phyloP scores from a whole-genome alignment of 2,113 vertebrate species.

The Corynorhinus townsendii region DNA sequence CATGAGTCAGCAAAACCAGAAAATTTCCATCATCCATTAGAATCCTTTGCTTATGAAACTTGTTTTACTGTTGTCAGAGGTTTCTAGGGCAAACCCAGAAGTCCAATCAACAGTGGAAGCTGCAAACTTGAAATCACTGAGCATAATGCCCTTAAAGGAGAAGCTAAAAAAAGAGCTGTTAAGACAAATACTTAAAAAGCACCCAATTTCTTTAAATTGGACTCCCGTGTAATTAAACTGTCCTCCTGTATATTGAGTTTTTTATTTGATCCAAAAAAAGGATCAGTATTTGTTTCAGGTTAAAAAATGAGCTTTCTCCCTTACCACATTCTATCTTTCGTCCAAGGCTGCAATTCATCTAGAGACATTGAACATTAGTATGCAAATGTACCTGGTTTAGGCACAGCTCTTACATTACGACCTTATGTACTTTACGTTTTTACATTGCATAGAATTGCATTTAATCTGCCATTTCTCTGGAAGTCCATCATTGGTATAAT shows the following conservation, averaged over 20 bases:
- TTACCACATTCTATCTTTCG: not conserved
- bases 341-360: not conserved
- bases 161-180: not conserved
- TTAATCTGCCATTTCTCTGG: not conserved
- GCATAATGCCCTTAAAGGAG: slow-evolving; percentile 14
- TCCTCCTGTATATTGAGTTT: not conserved
- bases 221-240: not conserved
- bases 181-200: not conserved
- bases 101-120: not conserved
- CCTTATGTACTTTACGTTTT: not conserved
- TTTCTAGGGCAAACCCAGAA: slow-evolving; percentile 12
- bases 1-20: slow-evolving; percentile 50
- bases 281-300: not conserved
- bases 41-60: slow-evolving; percentile 52
- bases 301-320: not conserved
- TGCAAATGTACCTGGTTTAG: not conserved
- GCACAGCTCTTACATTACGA: not conserved
- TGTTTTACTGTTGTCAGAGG: slow-evolving; percentile 33
- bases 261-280: not conserved
- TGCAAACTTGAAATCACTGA: slow-evolving; percentile 27
- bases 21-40: slow-evolving; percentile 33
- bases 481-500: not conserved
- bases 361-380: not conserved
- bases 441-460: not conserved
- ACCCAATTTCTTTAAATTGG: not conserved